These are phyloP conservation scores for Lindbergichthys nudifrons DNA, from an alignment of 2,797 vertebrate species.

Conservation along the genomic window DNA sequence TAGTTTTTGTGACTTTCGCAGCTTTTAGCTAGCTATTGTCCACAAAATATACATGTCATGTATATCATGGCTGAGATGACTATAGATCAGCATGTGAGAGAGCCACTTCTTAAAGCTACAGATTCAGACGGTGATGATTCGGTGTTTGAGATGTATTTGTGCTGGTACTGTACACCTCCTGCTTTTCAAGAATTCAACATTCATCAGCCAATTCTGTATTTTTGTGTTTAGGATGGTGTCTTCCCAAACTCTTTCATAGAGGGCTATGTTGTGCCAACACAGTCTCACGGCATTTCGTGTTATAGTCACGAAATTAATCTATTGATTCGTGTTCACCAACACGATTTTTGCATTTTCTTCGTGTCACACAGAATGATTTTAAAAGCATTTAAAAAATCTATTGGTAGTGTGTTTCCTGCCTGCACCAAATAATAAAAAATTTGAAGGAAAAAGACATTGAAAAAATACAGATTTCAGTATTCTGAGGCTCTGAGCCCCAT, in stretches of 20 bases:
- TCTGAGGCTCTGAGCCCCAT: no score
- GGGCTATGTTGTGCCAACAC: no score
- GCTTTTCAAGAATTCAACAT: not conserved
- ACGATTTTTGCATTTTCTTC: no score
- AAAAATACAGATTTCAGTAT: no score
- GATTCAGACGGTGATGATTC: not conserved
- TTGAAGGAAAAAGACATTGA: no score
- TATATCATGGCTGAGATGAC: not conserved
- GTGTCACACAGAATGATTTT: no score
- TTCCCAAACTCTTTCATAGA: not conserved
- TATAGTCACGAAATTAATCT: no score
- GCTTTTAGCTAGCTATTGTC: not conserved
- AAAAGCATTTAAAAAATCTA: no score
- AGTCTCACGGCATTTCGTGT: no score
- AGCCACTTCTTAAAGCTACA: not conserved
- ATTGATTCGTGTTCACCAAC: no score
- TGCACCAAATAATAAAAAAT: no score
- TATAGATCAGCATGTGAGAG: not conserved
- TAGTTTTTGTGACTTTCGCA: not conserved
- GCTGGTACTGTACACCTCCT: not conserved
- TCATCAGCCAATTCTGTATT: not conserved
- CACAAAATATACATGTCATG: not conserved
- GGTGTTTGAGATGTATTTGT: not conserved
- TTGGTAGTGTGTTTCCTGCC: no score
- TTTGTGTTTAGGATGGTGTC: not conserved